A percentile compares a stretch with the other conserved stretches of the same genome.
Conservation (phyloP, 2,797 vertebrate species). For the Phrynocephalus guinanensis region DNA sequence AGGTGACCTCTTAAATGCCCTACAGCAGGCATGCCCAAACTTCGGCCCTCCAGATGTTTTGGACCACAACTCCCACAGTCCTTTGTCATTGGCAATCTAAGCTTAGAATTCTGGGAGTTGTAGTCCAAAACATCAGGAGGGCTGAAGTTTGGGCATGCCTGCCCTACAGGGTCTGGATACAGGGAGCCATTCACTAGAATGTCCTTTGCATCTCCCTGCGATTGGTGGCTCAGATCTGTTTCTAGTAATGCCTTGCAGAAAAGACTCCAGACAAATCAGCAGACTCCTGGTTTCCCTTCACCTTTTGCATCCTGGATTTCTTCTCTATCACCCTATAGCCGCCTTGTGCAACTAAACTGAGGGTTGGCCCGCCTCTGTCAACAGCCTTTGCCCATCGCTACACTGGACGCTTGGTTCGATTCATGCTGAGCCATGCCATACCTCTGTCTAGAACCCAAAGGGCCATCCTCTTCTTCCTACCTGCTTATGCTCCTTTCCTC, state of each 20-base stretch:
- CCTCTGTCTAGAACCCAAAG: neutral
- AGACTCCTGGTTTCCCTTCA: neutral
- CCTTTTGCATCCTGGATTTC: neutral
- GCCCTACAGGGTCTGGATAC: neutral
- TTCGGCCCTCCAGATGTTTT: too few species aligned
- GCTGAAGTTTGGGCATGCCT: too few species aligned
- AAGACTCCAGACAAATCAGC: too few species aligned
- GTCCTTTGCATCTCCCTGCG: neutral
- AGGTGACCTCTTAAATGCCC: neutral
- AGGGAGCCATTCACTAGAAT: neutral
- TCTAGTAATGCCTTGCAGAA: neutral
- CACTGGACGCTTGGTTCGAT: too few species aligned
- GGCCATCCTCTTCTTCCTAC: slow-evolving; percentile 9
- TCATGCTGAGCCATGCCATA: rapidly evolving
- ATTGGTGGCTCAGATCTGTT: neutral
- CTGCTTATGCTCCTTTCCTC: slow-evolving; percentile 43
- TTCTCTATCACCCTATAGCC: neutral
- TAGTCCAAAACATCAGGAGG: too few species aligned
- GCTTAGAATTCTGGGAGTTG: too few species aligned
- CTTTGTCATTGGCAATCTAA: too few species aligned
- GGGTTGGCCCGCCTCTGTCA: too few species aligned
- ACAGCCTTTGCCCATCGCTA: neutral
- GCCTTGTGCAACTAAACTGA: neutral
- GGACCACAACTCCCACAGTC: too few species aligned
- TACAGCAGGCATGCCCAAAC: too few species aligned